Base-by-base conservation (phyloP, 1,140 invertebrate genomes). In the Gonioctena quinquepunctata region DNA sequence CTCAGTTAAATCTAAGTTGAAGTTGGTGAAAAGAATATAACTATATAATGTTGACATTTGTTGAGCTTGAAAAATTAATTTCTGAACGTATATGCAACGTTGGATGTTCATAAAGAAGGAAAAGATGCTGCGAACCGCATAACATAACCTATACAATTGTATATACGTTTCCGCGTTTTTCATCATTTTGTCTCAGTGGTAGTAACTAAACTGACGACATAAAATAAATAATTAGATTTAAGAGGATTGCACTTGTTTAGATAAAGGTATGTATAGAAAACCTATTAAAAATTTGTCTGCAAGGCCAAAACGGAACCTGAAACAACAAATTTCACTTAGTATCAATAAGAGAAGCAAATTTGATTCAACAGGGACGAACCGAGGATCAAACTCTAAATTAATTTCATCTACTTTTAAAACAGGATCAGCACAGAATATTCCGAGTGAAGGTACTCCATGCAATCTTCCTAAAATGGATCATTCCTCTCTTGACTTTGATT, bases 251-350 rank as follows among this genome's bases (percentile, higher is more conserved):
- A 33, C 28, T 33, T 8, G 18, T 54, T 7, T 54, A 4, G 18
- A 54, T 19, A 19, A 54, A 54, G 1, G 4, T 54, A 54, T 54
- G 18, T 11, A 54, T 54, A 54, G 50, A 19, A 54, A 19, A 33
- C 8, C 28, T 33, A 33, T 33, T 33, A 3, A 54, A 54, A 54
- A 54, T 54, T 19, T 19, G 16, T 54, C 18, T 54, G 50, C 50
- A 54, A 54, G 18, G 21, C 50, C 8, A 54, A 54, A 54, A 54
- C 50, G 50, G 50, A 54, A 54, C 50, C 50, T 54, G 18, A 54
- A 54, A 22, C 50, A 19, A 54, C 50, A 54, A 54, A 54, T 54
- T 18, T 54, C 50, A 22, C 50, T 2, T 54, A 19, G 50, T 54
- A 54, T 54, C 50, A 54, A 7, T n/a, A 42, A 54, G 50, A 54